Base-by-base conservation (phyloP, 2,888 invertebrate genomes). In the Diaprepes abbreviatus region DNA sequence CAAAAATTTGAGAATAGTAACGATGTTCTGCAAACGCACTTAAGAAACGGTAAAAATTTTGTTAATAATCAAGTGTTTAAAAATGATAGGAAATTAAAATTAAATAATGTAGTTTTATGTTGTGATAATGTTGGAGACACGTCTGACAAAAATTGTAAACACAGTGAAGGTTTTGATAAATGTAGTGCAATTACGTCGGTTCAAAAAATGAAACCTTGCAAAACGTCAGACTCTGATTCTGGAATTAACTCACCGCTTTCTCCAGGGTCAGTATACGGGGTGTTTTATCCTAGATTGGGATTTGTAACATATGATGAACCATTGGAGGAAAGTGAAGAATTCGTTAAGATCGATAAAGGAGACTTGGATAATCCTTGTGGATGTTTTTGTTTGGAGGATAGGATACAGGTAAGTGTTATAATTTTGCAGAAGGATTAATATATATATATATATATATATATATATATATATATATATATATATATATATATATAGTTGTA, bases 211-310 rank as follows among this genome's bases (percentile, higher is more conserved):
- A 79, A 77, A 74, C 76, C 78, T 66, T 82, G 82, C 19, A 83
- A 83, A 77, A 78, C 82, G 69, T 84, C 84, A 19, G 84, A 84
- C 75, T 80, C 83, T 17, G 84, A 85, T 79, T 84, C 84, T 35
- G 84, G 84, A 45, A 85, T 85, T 45, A 84, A 84, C 3, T 85
- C 84, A 36, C 84, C 84, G 3, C 78, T 84, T 17, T 84, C 84
- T 24, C 84, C 84, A 19, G 79, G 80, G 3, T 82, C 83, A 17
- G 74, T 80, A 3, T 81, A 82, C 73, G 80, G 81, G 36, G 80
- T 82, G 73, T 67, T 70, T 43, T 59, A 64, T 45, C 64, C 71
- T n/a, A 59, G 33, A 57, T 50, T 63, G 5, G 68, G 63, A 31
- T 63, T 68, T 43, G 52, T 64, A 3, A 1, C n/a, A 2, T 4